Base-by-base conservation (phyloP, 2,797 vertebrate genomes). In the Alca torda region DNA sequence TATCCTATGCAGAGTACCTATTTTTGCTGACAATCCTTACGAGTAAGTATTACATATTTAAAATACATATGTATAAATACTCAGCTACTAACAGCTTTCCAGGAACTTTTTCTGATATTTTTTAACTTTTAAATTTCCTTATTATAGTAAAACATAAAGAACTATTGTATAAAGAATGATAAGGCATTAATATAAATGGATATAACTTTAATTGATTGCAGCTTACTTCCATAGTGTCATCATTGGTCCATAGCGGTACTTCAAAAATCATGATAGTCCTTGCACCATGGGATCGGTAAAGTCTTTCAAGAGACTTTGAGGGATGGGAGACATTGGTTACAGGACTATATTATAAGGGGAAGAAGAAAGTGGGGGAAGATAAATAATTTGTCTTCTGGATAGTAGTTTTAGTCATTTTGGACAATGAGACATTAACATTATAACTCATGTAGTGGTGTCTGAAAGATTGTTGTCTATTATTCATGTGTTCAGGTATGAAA, bases 1-100 rank as follows among this genome's bases (percentile, higher is more conserved):
- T 99, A 93, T 99, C 99, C 69, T 99, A 99, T 95, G 99, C 99
- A 4, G 99, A 99, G 91, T 99, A 99, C 96, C 98, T 99, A 37
- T 99, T 99, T 97, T 97, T 99, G 97, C 98, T 99, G 96, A 99
- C 99, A 9, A 99, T 99, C 96, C 98, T 99, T 77, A 99, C 99
- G 11, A 99, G 99, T 99, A 98, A 99, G 99, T 99, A 93, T 91
- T 46, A 69, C 11, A 16, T 53, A 60, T 37, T 92, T 93, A 84
- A 88, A 91, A 46, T 61, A 41, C 14, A 3, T 63, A 15, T 35
- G 25, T 8, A 6, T 25, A 37, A 74, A 37, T 79, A 59, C 23
- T 48, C 41, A 51, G 35, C 26, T 89, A 18, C 60, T 75, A 67
- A 41, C 14, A 75, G 12, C 39, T 93, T 81, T 51, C 74, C 16